Evolutionary conservation across 2,888 invertebrate species (phyloP), one percentile per base, ranked within the genome.

Genomic region (Coleophora flavipennella): DNA sequence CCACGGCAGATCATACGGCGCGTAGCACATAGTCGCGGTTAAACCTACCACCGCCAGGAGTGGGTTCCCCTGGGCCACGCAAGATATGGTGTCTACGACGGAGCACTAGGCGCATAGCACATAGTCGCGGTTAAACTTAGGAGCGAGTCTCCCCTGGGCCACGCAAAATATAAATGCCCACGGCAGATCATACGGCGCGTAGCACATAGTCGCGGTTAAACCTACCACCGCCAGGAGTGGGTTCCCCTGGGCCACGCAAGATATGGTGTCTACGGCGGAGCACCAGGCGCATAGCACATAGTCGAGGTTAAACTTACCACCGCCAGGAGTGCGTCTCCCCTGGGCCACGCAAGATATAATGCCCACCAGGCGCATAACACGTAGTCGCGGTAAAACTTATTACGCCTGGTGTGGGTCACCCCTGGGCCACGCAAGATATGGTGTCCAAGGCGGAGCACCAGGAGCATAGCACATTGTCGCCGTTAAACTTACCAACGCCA

Each of bases 291-390:
- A 93, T 62, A 97, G 86, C 25, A 98, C 97, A 67, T 93, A 99
- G 84, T 99, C 98, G 14, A 98, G 89, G 86, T 98, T 99, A n/a
- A n/a, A 20, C 20, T 6, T 6, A n/a, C n/a, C n/a, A n/a, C n/a
- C n/a, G n/a, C n/a, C n/a, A 6, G 3, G 20, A 20, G 20, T 20
- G 20, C 60, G 1, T 49, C 93, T 89, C 2, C 95, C 97, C 75
- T 96, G 95, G 1, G 97, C 97, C 6, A 97, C 96, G 63, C 93
- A 93, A 44, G 95, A 93, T 56, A 98, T 98, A n/a, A 96, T 94
- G 65, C 95, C 95, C 0, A 99, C 96, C n/a, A n/a, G n/a, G n/a
- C n/a, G n/a, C n/a, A n/a, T n/a, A 20, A 20, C 3, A 20, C 20
- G 20, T 20, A 20, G 20, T 4, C 20, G 20, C 20, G 20, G 20